A percentile compares a stretch with the other conserved stretches of the same genome.
phyloP scores from a whole-genome alignment of 2,113 vertebrate species.

The Pomatorhinus ruficollis region DNA sequence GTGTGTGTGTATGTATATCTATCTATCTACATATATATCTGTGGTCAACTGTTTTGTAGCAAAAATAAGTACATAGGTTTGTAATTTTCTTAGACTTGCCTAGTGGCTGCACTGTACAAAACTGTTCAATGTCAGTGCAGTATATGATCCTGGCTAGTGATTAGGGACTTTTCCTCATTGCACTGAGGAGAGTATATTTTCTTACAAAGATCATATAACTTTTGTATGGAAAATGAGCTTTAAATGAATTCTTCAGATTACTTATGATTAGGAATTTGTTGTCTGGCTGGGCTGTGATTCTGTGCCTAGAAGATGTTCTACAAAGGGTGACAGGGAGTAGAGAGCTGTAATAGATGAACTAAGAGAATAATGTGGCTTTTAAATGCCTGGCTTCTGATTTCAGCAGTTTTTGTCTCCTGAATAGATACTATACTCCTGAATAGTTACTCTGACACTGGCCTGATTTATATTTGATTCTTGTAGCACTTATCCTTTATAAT shows the following conservation, averaged over 20 bases:
- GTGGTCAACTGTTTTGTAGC: not conserved
- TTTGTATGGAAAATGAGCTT: not conserved
- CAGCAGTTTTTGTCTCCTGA: not conserved
- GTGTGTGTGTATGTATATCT: accelerated
- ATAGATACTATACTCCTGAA: too few relatives aligned
- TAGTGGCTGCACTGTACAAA: not conserved
- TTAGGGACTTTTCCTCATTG: not conserved
- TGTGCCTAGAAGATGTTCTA: not conserved
- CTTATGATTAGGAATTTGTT: not conserved
- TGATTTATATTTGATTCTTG: not conserved
- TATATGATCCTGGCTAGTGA: not conserved
- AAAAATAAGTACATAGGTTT: not conserved
- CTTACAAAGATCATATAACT: not conserved
- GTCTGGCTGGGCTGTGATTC: not conserved
- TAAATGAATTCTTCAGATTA: not conserved
- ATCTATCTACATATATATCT: not conserved
- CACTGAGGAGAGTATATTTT: not conserved
- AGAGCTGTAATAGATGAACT: not conserved
- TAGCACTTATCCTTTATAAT: not conserved
- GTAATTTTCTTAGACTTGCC: not conserved
- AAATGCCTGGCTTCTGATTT: not conserved
- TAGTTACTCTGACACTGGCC: not conserved
- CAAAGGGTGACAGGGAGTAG: not conserved
- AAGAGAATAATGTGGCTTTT: not conserved
- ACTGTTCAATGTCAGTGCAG: not conserved